These are phyloP conservation scores for Siniperca knerii DNA, from an alignment of 2,113 vertebrate genomes.

Conservation along the genomic window DNA sequence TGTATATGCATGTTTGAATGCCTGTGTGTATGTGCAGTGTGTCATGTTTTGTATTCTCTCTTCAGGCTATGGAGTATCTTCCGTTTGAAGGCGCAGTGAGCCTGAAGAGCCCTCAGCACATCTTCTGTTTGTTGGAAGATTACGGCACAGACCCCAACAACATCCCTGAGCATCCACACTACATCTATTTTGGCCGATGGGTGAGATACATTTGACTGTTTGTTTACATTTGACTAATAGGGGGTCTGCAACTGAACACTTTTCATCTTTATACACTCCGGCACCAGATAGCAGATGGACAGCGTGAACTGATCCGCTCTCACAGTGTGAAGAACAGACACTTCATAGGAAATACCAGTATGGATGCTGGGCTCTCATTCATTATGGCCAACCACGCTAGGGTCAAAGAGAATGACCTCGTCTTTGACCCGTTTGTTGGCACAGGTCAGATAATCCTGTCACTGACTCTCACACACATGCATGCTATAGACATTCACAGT, in stretches of 20 bases:
- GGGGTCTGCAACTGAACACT: neutral
- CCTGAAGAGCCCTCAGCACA: constrained; percentile 91
- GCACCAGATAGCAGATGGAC: constrained; percentile 94
- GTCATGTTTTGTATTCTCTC: neutral
- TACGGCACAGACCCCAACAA: constrained; percentile 94
- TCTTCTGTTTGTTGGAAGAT: constrained; percentile 95
- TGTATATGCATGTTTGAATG: neutral
- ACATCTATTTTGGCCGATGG: constrained; percentile 97
- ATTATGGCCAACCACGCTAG: constrained; percentile 97
- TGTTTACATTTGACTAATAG: neutral
- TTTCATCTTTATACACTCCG: neutral
- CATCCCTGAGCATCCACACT: constrained; percentile 89
- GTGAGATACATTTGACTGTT: constrained; percentile 80
- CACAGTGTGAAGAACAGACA: constrained; percentile 98
- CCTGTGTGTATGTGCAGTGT: neutral
- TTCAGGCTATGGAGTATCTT: constrained; percentile 93
- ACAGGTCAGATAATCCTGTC: constrained; percentile 87
- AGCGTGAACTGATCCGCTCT: constrained; percentile 88
- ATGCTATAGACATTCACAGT: neutral
- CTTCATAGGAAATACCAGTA: constrained; percentile 99
- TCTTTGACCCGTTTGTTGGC: constrained; percentile 98
- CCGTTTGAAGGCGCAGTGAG: constrained; percentile 94
- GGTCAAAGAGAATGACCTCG: constrained; percentile 93
- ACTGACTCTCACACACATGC: neutral
- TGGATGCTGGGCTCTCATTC: constrained; percentile 97